Percentiles rank a stretch among this genome's conserved stretches.
These are phyloP conservation scores for Dermatophagoides farinae DNA, from an alignment of 1,140 invertebrate genomes.

Conservation along the genomic window DNA sequence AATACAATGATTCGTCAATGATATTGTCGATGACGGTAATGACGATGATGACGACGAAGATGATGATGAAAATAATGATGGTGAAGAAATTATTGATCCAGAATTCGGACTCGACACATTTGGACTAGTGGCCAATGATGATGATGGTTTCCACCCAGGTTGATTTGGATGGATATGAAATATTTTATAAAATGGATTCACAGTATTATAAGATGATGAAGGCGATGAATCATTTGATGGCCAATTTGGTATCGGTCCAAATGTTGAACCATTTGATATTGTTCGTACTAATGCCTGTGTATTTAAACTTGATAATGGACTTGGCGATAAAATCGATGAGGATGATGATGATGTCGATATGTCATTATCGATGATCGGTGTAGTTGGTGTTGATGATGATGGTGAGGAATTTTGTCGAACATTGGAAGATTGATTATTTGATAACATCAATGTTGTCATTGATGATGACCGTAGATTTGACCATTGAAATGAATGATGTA, in stretches of 20 bases:
- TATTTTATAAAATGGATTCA: not conserved
- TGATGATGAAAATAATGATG: not conserved
- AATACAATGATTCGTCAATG: not conserved
- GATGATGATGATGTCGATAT: not conserved
- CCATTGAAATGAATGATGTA: not conserved
- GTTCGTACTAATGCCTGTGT: not conserved
- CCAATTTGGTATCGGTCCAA: slow-evolving; percentile 2
- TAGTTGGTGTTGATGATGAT: not conserved
- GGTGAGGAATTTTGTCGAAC: not conserved
- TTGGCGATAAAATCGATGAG: not conserved
- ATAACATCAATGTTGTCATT: too few relatives aligned
- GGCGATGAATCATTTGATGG: not conserved
- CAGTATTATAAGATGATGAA: not conserved
- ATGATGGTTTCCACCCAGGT: not conserved
- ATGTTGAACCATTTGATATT: slow-evolving; percentile 6
- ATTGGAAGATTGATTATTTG: too few relatives aligned
- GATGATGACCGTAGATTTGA: not conserved
- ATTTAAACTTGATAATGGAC: not conserved
- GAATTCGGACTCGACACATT: not conserved
- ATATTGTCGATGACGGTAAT: not conserved
- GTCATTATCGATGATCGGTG: not conserved
- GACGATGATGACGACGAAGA: not conserved
- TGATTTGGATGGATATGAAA: not conserved
- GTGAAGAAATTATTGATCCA: not conserved
- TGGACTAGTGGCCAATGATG: not conserved